Evolutionary conservation across 92 coral and sea anemone genomes (phyloP).

Genomic region (Nematostella vectensis): DNA sequence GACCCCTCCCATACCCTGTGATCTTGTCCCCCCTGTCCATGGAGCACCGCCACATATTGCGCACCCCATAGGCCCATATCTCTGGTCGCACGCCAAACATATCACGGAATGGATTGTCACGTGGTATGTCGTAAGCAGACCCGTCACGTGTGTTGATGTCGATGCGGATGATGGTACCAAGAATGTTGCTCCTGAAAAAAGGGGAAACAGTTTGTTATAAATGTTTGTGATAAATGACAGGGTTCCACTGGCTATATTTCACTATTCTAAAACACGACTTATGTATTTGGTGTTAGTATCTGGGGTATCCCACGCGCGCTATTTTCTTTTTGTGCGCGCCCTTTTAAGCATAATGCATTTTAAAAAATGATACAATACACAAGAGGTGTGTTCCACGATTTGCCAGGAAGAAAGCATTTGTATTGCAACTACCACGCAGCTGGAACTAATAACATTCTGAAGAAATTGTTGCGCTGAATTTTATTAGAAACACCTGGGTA

Average conservation of each 20-base stretch:
- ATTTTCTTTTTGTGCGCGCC: too few relatives aligned
- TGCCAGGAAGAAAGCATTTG: too few relatives aligned
- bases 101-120: conserved; percentile 72
- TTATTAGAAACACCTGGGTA: too few relatives aligned
- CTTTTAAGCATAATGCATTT: too few relatives aligned
- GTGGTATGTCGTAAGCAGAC: conserved; percentile 58
- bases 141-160: conserved; percentile 54
- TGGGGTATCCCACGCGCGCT: too few relatives aligned
- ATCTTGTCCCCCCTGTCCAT: conserved; percentile 74
- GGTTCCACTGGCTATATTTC: background rate
- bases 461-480: too few relatives aligned
- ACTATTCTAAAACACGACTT: background rate
- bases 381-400: too few relatives aligned
- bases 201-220: background rate
- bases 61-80: conserved; percentile 81
- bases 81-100: conserved; percentile 59
- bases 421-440: too few relatives aligned
- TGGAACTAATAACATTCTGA: too few relatives aligned
- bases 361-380: too few relatives aligned
- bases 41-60: conserved; percentile 95
- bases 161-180: conserved; percentile 78
- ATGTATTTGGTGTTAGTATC: too few relatives aligned
- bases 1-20: conserved; percentile 70
- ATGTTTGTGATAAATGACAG: background rate
- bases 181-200: conserved; percentile 49